phyloP scores from a whole-genome alignment of 2,888 invertebrate species.

The Acleris literana region DNA sequence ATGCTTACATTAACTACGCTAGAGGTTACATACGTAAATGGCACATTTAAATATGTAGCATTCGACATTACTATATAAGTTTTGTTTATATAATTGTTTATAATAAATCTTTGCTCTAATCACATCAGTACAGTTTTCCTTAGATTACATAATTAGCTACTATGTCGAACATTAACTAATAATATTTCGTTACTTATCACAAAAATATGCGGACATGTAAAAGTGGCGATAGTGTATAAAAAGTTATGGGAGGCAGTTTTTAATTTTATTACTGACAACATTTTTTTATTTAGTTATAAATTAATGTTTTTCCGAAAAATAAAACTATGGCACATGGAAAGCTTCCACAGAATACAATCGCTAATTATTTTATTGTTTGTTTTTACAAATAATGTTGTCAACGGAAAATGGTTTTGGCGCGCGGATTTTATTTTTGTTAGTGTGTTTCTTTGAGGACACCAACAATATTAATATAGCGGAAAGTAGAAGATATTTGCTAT shows the following conservation, averaged over 20 bases:
- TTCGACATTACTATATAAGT: conserved; percentile 49
- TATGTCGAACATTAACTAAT: conserved; percentile 39
- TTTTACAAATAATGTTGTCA: neutral
- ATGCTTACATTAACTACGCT: conserved; percentile 55
- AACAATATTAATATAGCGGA: no score
- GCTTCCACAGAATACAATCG: no score
- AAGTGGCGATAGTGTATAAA: neutral
- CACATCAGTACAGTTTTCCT: conserved; percentile 78
- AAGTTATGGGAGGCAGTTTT: neutral
- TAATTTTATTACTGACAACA: neutral
- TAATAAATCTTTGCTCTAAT: conserved; percentile 75
- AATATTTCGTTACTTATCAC: conserved; percentile 35
- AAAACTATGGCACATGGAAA: no score
- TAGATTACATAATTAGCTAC: conserved; percentile 56
- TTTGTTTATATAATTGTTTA: conserved; percentile 41
- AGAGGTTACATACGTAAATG: conserved; percentile 54
- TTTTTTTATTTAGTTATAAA: neutral
- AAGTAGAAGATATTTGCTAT: no score
- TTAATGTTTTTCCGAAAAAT: neutral
- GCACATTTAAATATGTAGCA: conserved; percentile 76
- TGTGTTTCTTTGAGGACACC: no score
- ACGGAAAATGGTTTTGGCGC: neutral
- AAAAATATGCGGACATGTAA: conserved; percentile 20
- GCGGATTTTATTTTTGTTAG: no score
- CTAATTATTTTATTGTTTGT: no score